Conservation (phyloP, 2,797 vertebrate genomes). For the Scleropages formosus region DNA sequence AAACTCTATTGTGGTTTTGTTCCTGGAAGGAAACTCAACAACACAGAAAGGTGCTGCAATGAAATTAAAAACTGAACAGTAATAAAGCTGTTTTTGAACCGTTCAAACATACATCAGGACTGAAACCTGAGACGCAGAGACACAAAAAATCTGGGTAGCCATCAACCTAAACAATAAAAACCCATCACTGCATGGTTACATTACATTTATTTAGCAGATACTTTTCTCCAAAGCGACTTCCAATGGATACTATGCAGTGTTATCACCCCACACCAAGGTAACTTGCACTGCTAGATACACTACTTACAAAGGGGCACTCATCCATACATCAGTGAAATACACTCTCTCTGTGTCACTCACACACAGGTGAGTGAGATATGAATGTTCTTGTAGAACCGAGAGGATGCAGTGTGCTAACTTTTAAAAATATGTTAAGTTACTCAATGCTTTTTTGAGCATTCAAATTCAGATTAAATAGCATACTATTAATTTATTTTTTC, state of each 20-base stretch:
- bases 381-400: background rate
- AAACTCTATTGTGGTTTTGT: background rate
- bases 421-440: background rate
- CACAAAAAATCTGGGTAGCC: background rate
- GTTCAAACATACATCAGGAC: background rate
- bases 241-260: too few relatives aligned
- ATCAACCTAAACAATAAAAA: constrained; percentile 18
- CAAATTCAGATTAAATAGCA: too few relatives aligned
- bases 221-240: too few relatives aligned
- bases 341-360: too few relatives aligned
- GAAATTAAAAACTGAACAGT: background rate
- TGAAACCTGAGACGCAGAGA: background rate
- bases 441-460: background rate
- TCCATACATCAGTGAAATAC: too few relatives aligned
- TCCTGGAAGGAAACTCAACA: background rate
- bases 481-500: too few relatives aligned
- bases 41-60: background rate
- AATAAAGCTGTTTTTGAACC: too few relatives aligned
- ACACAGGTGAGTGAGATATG: background rate
- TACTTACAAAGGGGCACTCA: too few relatives aligned
- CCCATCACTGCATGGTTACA: background rate
- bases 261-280: too few relatives aligned
- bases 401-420: background rate
- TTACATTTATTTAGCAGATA: too few relatives aligned
- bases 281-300: too few relatives aligned